Base-by-base conservation (phyloP, 2,888 invertebrate genomes). In the Ametastegia equiseti region DNA sequence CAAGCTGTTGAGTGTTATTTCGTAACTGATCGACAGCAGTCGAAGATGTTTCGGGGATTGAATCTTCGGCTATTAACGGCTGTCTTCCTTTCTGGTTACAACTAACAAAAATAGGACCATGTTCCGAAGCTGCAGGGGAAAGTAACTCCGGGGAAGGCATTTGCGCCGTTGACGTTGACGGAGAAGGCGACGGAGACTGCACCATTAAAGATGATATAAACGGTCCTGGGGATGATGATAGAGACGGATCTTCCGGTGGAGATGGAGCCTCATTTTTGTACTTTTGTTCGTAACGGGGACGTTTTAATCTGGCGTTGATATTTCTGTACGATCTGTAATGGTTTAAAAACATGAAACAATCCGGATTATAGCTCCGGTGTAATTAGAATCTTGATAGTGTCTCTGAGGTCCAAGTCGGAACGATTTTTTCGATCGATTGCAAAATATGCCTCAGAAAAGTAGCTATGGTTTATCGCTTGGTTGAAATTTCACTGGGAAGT, bases 321-420 rank as follows among this genome's bases (percentile, higher is more conserved):
- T 54, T 75, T 23, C 30, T 33, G 75, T 39, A 36, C 13, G 36
- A 54, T 75, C 75, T 50, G 54, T 19, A 71, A 75, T 30, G n/a
- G 50, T 30, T 11, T 0, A 45, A 67, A 67, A 6, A 15, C 13
- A 15, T 30, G 0, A 15, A 30, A 23, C 5, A 6, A 47, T 9
- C 42, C 42, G 11, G 42, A 42, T 42, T 42, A 42, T 42, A n/a
- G n/a, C n/a, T n/a, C n/a, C n/a, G n/a, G n/a, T n/a, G n/a, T n/a
- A n/a, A n/a, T n/a, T n/a, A n/a, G n/a, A n/a, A n/a, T n/a, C n/a
- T n/a, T n/a, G n/a, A n/a, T n/a, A n/a, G n/a, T n/a, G n/a, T n/a
- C n/a, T n/a, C n/a, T n/a, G n/a, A n/a, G n/a, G n/a, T n/a, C n/a
- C n/a, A n/a, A n/a, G n/a, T n/a, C n/a, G n/a, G n/a, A n/a, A n/a